phyloP scores from a whole-genome alignment of 2,113 vertebrate species.

The Megaceryle torquata region DNA sequence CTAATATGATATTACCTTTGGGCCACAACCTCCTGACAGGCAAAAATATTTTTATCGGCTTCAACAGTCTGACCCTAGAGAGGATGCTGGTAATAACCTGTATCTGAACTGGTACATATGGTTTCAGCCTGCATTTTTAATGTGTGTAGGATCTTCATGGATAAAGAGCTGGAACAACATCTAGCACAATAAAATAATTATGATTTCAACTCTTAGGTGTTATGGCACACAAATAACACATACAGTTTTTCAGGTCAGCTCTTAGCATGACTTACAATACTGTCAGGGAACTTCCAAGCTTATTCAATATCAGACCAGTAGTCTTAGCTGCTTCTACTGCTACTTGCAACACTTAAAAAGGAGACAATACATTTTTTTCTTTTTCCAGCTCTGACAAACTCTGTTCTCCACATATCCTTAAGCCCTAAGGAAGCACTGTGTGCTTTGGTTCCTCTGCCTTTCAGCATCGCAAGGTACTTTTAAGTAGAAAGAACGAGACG shows the following conservation, averaged over 20 bases:
- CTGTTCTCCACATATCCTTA: not conserved
- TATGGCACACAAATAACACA: not conserved
- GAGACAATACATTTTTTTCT: not conserved
- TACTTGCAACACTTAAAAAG: not conserved
- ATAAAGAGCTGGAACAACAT: not conserved
- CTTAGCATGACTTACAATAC: not conserved
- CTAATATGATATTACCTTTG: not conserved
- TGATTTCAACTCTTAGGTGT: not conserved
- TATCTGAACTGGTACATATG: not conserved
- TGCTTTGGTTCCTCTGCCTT: not conserved
- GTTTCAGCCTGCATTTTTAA: not conserved
- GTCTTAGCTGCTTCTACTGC: not conserved
- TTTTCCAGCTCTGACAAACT: not conserved
- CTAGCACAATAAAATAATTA: not conserved
- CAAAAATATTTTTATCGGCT: not conserved
- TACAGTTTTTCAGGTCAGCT: not conserved
- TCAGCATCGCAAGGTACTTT: not conserved
- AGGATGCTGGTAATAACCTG: not conserved
- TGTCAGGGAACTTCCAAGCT: not conserved
- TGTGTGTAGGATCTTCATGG: not conserved
- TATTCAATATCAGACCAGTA: not conserved
- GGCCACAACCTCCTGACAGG: accelerated
- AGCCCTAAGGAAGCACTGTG: not conserved
- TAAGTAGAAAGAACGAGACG: not conserved
- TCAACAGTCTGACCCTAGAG: not conserved